These are phyloP conservation scores for Punctoribates punctum DNA, from an alignment of 2,888 invertebrate species.

Conservation along the genomic window DNA sequence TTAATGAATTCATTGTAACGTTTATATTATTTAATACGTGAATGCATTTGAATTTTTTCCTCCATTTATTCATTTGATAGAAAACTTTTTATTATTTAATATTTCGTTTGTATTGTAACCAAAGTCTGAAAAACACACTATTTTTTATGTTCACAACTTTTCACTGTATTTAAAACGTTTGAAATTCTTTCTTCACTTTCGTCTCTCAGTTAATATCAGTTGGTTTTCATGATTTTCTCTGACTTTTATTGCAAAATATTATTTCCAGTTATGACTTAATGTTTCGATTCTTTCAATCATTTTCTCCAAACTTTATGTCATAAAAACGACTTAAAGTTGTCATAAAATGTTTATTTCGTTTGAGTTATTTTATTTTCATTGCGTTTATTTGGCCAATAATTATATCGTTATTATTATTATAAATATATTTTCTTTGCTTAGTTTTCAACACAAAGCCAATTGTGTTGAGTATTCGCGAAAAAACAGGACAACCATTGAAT, in stretches of 20 bases:
- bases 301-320: background rate
- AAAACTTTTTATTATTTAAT: too few relatives aligned
- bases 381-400: background rate
- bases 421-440: too few relatives aligned
- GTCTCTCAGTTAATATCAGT: too few relatives aligned
- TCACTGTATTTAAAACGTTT: too few relatives aligned
- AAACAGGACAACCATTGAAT: background rate
- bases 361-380: background rate
- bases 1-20: background rate
- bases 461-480: background rate
- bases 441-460: background rate
- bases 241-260: too few relatives aligned
- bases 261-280: background rate
- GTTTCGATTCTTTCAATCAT: background rate
- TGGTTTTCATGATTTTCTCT: too few relatives aligned
- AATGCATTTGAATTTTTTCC: too few relatives aligned
- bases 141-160: too few relatives aligned
- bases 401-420: background rate
- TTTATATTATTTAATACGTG: background rate
- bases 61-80: too few relatives aligned
- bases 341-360: conserved; percentile 1
- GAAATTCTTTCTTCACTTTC: too few relatives aligned
- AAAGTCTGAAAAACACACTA: too few relatives aligned
- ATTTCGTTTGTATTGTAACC: too few relatives aligned
- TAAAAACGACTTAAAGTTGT: conserved; percentile 2